These are phyloP conservation scores for Palythoa caribaeorum DNA, from an alignment of 92 coral and sea anemone species.

Conservation along the genomic window DNA sequence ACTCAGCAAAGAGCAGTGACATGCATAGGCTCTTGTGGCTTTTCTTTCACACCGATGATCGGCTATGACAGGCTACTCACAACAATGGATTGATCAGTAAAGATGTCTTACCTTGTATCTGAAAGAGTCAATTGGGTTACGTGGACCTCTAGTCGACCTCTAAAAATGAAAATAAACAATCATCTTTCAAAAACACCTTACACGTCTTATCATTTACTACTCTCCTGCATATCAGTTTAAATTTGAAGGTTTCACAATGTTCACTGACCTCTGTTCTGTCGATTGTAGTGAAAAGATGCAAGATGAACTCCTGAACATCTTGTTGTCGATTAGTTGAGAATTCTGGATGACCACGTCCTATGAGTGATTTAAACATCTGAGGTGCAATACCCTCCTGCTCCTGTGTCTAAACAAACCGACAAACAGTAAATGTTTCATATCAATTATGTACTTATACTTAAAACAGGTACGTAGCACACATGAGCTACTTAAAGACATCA, in stretches of 20 bases:
- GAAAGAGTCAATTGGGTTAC: constrained; percentile 91
- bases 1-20: no score
- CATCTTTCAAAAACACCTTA: neutral
- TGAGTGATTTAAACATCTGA: constrained; percentile 93
- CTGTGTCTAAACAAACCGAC: constrained; percentile 23
- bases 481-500: neutral
- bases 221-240: neutral
- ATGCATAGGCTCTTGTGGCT: no score
- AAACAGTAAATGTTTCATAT: no score
- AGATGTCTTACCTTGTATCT: constrained; percentile 82
- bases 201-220: neutral
- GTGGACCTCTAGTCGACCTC: constrained; percentile 81
- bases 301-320: constrained; percentile 94
- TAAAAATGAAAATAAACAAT: constrained; percentile 43
- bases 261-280: constrained; percentile 88
- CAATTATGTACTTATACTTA: neutral
- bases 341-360: constrained; percentile 97
- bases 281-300: constrained; percentile 81
- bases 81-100: neutral
- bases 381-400: constrained; percentile 96
- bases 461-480: neutral
- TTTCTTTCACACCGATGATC: no score
- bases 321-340: constrained; percentile 96
- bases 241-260: neutral
- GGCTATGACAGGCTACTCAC: no score